These are phyloP conservation scores for Hippocampus zosterae DNA, from an alignment of 2,113 vertebrate species.

Conservation along the genomic window DNA sequence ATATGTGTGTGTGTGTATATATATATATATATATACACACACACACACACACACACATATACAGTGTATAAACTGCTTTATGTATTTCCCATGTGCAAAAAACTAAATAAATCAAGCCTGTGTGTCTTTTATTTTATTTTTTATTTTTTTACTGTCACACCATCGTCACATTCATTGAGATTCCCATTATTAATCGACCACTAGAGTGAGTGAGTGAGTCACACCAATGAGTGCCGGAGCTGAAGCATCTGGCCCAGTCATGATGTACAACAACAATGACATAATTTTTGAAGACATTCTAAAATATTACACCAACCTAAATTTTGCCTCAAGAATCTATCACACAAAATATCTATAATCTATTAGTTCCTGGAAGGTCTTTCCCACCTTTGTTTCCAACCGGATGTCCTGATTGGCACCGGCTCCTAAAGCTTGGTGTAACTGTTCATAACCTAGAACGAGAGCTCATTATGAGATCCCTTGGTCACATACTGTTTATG, in stretches of 20 bases:
- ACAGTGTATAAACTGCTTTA: not conserved
- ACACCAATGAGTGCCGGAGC: not conserved
- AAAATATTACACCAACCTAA: not conserved
- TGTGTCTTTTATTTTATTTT: not conserved
- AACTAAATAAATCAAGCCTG: conserved; percentile 32
- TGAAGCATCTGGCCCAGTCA: not conserved
- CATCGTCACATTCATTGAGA: not conserved
- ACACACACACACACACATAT: no score
- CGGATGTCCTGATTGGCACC: not conserved
- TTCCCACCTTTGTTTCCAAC: not conserved
- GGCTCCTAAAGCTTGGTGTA: conserved; percentile 57
- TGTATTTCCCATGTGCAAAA: conserved; percentile 28
- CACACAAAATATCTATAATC: not conserved
- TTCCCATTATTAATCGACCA: not conserved
- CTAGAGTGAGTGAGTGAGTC: not conserved
- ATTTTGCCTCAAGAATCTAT: not conserved
- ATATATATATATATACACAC: no score
- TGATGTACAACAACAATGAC: not conserved
- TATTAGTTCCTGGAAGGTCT: not conserved
- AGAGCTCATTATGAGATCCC: conserved; percentile 1
- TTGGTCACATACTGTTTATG: not conserved
- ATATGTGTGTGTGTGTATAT: no score
- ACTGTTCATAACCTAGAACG: conserved; percentile 57
- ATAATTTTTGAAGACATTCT: not conserved
- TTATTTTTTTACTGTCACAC: not conserved